Percentiles rank a stretch among this genome's conserved stretches.
Evolutionary conservation across 2,888 invertebrate species (phyloP).

Genomic region (Catocala nupta): DNA sequence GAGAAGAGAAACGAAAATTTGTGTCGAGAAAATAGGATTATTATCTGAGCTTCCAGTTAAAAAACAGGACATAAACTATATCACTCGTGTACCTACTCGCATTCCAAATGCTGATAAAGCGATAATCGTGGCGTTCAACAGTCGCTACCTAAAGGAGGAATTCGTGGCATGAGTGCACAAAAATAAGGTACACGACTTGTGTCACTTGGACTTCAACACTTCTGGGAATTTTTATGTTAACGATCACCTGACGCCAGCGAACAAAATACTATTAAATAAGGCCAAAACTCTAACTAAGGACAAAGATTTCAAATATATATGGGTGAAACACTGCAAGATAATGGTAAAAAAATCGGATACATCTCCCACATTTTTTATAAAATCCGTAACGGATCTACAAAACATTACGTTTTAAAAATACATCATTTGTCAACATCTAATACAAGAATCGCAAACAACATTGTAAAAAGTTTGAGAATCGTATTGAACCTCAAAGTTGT

Average conservation of each 20-base stretch:
- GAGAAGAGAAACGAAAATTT: not conserved
- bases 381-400: not conserved
- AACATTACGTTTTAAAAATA: too few species aligned
- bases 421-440: too few species aligned
- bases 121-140: not conserved
- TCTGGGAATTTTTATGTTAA: not conserved
- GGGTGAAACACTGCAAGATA: constrained; percentile 9
- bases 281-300: constrained; percentile 6
- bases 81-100: too few species aligned
- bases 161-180: not conserved
- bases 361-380: not conserved
- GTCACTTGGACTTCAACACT: not conserved
- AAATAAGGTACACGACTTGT: not conserved
- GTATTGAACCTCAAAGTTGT: too few species aligned
- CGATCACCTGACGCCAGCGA: constrained; percentile 6
- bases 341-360: constrained; percentile 5
- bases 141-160: not conserved
- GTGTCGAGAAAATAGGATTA: not conserved
- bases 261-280: not conserved
- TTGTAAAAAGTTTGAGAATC: too few species aligned
- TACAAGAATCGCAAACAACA: too few species aligned
- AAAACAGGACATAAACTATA: not conserved
- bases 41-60: not conserved
- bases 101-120: not conserved
- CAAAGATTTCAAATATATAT: constrained; percentile 7